A percentile compares a stretch with the other conserved stretches of the same genome.
Conservation (phyloP, 2,888 invertebrate species). For the Drosophila nr. fundita region DNA sequence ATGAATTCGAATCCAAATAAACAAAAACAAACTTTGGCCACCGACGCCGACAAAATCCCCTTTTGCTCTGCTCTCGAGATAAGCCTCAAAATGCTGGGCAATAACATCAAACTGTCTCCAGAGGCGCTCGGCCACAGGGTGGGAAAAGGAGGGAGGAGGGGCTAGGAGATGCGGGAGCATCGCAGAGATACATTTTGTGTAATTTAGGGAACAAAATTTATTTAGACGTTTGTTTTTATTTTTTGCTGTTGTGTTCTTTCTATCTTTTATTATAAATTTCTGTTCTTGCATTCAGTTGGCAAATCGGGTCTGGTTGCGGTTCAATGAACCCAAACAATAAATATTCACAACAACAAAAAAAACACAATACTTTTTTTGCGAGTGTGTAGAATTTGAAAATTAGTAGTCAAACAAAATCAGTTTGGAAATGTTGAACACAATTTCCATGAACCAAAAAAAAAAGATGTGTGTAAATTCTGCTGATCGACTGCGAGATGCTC, state of each 20-base stretch:
- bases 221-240: slow-evolving; percentile 9
- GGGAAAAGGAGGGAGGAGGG: not conserved
- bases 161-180: not conserved
- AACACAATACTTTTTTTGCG: slow-evolving; percentile 1
- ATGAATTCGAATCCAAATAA: slow-evolving; percentile 77
- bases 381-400: slow-evolving; percentile 25
- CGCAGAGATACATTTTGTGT: slow-evolving; percentile 33
- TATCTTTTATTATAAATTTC: slow-evolving; percentile 21
- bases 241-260: not conserved
- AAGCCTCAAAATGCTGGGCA: slow-evolving; percentile 49
- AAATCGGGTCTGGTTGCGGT: slow-evolving; percentile 67
- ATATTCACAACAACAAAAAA: slow-evolving; percentile 17
- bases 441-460: slow-evolving; percentile 3
- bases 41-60: not conserved
- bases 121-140: slow-evolving; percentile 28
- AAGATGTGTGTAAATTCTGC: not conserved
- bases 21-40: slow-evolving; percentile 56
- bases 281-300: slow-evolving; percentile 51
- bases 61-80: slow-evolving; percentile 34
- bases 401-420: slow-evolving; percentile 8
- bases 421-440: slow-evolving; percentile 30
- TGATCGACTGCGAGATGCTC: slow-evolving; percentile 1
- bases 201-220: slow-evolving; percentile 39
- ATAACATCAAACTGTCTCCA: slow-evolving; percentile 67
- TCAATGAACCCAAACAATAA: slow-evolving; percentile 70